Evolutionary conservation across 2,797 vertebrate species (phyloP).

Genomic region (Gadopsis bispinosus): DNA sequence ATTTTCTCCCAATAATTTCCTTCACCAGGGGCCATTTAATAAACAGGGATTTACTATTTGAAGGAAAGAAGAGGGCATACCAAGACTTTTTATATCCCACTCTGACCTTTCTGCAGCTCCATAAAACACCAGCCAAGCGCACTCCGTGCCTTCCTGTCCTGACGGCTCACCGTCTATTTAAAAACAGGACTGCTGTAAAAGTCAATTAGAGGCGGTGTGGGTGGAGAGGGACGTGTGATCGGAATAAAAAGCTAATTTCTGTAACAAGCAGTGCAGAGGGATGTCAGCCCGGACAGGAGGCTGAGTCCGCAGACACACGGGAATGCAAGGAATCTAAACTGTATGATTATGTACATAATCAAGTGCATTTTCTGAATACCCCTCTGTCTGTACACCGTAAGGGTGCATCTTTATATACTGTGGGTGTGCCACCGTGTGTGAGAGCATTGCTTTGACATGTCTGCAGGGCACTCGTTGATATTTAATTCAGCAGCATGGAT

Average conservation of each 20-base stretch:
- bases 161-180: constrained; percentile 45
- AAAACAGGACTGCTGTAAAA: constrained; percentile 56
- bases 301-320: constrained; percentile 42
- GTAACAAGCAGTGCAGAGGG: constrained; percentile 12
- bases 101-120: constrained; percentile 62
- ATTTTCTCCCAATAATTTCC: constrained; percentile 24
- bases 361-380: background rate
- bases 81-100: constrained; percentile 38
- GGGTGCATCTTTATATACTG: constrained; percentile 17
- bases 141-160: constrained; percentile 27
- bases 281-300: constrained; percentile 30
- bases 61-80: constrained; percentile 4
- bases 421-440: constrained; percentile 10
- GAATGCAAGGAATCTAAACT: background rate
- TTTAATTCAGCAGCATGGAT: constrained; percentile 61
- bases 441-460: constrained; percentile 41
- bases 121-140: constrained; percentile 53
- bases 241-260: constrained; percentile 33
- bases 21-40: constrained; percentile 37
- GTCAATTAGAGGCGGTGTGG: constrained; percentile 53
- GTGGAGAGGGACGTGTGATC: constrained; percentile 14
- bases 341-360: background rate
- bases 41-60: constrained; percentile 42
- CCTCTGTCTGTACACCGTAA: background rate
- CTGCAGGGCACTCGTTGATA: constrained; percentile 46